Evolutionary conservation across 2,113 vertebrate genomes (phyloP).

Genomic region (Aegithalos caudatus): DNA sequence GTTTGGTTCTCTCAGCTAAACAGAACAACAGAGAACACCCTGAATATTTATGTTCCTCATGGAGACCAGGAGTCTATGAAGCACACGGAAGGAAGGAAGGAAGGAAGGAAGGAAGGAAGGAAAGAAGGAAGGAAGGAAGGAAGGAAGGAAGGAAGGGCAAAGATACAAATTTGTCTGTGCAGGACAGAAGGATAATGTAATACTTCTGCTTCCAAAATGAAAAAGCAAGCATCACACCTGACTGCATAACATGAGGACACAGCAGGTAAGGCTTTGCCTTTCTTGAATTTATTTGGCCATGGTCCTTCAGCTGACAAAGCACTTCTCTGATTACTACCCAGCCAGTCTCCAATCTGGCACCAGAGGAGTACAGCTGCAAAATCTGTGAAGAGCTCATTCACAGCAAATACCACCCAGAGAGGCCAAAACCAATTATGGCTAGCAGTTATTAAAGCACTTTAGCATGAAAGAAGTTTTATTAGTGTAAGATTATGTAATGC

Average conservation of each 20-base stretch:
- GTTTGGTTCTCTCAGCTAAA: neutral
- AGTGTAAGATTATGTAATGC: neutral
- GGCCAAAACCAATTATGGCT: conserved; percentile 15
- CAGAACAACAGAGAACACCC: neutral
- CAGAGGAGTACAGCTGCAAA: conserved; percentile 14
- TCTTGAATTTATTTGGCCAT: neutral
- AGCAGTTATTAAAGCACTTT: neutral
- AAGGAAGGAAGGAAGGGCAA: neutral
- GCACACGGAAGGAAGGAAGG: neutral
- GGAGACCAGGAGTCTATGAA: neutral
- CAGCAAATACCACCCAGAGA: neutral
- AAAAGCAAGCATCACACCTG: neutral
- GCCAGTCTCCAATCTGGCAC: neutral
- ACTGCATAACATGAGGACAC: neutral
- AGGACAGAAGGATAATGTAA: neutral
- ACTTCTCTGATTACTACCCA: neutral
- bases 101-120: neutral
- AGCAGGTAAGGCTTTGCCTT: neutral
- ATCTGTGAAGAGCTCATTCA: conserved; percentile 1
- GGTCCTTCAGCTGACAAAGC: neutral
- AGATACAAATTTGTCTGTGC: neutral
- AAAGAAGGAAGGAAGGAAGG: neutral
- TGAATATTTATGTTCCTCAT: neutral
- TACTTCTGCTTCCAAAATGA: neutral
- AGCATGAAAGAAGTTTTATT: neutral